phyloP scores from a whole-genome alignment of 2,888 invertebrate species.

The Laothoe populi region DNA sequence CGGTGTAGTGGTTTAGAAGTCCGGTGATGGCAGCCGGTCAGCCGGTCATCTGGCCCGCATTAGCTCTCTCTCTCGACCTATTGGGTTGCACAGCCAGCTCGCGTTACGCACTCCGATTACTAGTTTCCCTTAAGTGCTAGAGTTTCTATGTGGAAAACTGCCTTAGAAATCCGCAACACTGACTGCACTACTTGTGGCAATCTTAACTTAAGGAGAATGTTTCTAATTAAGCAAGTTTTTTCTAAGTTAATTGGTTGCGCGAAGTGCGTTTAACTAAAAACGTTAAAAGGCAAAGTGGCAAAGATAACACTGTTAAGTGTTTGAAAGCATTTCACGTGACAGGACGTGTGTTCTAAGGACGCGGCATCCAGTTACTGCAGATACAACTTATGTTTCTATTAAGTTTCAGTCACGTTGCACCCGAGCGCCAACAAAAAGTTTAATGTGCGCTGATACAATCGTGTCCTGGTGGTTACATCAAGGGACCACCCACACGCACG shows the following conservation, averaged over 20 bases:
- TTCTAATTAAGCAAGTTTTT: slow-evolving; percentile 14
- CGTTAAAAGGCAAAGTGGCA: slow-evolving; percentile 27
- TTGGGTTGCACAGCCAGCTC: slow-evolving; percentile 61
- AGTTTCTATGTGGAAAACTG: slow-evolving; percentile 57
- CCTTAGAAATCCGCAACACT: slow-evolving; percentile 6
- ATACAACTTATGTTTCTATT: slow-evolving; percentile 52
- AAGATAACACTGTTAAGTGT: slow-evolving; percentile 30
- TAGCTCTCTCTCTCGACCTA: slow-evolving; percentile 62
- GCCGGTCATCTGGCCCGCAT: slow-evolving; percentile 66
- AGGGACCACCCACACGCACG: slow-evolving; percentile 64
- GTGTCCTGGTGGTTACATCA: slow-evolving; percentile 48
- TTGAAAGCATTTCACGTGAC: slow-evolving; percentile 29
- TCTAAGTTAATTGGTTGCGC: slow-evolving; percentile 14
- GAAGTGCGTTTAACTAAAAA: slow-evolving; percentile 24
- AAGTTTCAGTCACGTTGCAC: slow-evolving; percentile 55
- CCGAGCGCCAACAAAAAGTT: slow-evolving; percentile 57
- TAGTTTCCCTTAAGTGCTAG: slow-evolving; percentile 59
- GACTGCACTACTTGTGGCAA: not conserved
- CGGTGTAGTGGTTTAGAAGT: slow-evolving; percentile 81
- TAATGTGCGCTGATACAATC: slow-evolving; percentile 65
- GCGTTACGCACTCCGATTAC: slow-evolving; percentile 63
- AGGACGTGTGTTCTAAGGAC: slow-evolving; percentile 23
- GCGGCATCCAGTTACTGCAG: slow-evolving; percentile 16
- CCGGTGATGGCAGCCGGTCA: slow-evolving; percentile 59
- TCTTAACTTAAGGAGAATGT: slow-evolving; percentile 9